Base-by-base conservation (phyloP, 2,113 vertebrate species). In the Xiphorhynchus elegans region DNA sequence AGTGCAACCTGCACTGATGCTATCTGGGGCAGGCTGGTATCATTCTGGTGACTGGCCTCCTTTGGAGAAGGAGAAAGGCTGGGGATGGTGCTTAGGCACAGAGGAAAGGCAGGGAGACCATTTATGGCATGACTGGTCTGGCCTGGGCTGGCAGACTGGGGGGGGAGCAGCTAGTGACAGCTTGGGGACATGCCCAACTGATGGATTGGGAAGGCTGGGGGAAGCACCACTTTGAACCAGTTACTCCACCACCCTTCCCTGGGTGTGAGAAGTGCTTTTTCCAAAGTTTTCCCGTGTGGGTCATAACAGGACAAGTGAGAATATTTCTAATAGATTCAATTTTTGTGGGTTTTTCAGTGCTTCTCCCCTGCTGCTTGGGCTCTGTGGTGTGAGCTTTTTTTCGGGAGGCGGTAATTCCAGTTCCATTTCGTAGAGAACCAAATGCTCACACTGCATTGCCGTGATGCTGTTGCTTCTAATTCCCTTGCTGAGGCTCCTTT, bases 271-370 rank as follows among this genome's bases (percentile, higher is more conserved):
- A 24, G 66, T 56, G 44, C 70, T 82, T 76, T 47, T 40, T 33
- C 62, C 62, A 23, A 47, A 79, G 26, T n/a, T 78, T 68, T 60
- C 58, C 46, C 85, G 2, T 56, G 84, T 25, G 78, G 72, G 88
- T 88, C 92, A 66, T 37, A 69, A 93, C 39, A 42, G 87, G 87
- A 85, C 63, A 83, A 96, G 84, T 63, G 59, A 52, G 59, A 95
- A 91, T 96, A 87, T 74, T 95, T 95, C 84, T 74, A 91, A 87
- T 79, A 96, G 74, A 91, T 69, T 83, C 39, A 85, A 82, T 95
- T 96, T 76, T 91, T 97, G 93, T 94, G 92, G 90, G 70, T 79
- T 96, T 93, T 80, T 83, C 82, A 85, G 63, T 3, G 26, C 63
- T 77, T 64, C 90, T 74, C 67, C 67, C 91, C 82, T 1, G 33